Conservation (phyloP, 2,797 vertebrate genomes). For the Hydrolagus colliei region DNA sequence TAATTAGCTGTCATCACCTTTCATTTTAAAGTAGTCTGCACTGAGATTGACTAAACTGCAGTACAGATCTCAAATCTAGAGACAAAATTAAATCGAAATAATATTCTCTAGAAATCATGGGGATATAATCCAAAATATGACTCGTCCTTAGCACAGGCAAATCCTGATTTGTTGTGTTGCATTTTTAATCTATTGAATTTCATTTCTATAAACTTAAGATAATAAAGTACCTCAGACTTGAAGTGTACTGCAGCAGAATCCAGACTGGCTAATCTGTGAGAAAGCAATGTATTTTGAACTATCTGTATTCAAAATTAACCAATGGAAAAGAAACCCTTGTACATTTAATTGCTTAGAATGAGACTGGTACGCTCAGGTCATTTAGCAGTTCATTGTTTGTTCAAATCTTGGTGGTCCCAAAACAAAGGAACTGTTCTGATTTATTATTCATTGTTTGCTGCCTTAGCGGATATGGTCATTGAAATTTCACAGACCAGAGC, state of each 20-base stretch:
- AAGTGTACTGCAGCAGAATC: neutral
- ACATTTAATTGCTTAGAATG: neutral
- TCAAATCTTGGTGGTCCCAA: neutral
- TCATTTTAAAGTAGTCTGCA: too few relatives aligned
- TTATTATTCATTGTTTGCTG: neutral
- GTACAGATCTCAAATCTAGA: neutral
- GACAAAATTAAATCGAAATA: neutral
- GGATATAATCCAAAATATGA: neutral
- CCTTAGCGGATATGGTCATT: neutral
- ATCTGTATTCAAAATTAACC: too few relatives aligned
- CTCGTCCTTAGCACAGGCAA: neutral
- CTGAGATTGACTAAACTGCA: neutral
- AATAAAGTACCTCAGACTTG: neutral
- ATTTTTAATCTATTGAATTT: neutral
- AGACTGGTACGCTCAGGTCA: neutral
- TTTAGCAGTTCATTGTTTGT: neutral
- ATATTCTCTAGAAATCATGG: neutral
- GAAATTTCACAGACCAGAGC: neutral
- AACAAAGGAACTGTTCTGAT: neutral
- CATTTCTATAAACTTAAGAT: neutral
- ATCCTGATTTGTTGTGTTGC: neutral
- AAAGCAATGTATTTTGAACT: neutral
- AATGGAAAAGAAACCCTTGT: neutral
- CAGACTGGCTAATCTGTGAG: neutral
- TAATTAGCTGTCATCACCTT: neutral